Base-by-base conservation (phyloP, 2,888 invertebrate genomes). In the Cistogaster globosa region DNA sequence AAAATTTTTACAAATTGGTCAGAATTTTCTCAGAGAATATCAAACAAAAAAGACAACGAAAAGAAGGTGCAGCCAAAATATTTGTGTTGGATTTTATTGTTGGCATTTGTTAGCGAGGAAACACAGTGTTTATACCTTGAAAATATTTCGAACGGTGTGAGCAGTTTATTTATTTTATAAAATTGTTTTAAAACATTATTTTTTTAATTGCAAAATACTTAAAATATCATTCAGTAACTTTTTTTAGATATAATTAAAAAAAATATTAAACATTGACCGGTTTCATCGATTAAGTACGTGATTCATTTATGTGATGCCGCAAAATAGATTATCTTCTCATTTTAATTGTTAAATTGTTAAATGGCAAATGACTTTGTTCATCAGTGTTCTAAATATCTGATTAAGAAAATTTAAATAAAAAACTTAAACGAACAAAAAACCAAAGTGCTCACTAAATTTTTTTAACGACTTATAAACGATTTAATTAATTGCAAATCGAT, bases 401-500 rank as follows among this genome's bases (percentile, higher is more conserved):
- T 42, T 55, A 53, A 62, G 16, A 74, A 32, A 32, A 32, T 5
- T n/a, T 32, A 32, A 32, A 32, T 32, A 79, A 69, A 38, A 62
- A 53, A 32, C 6, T 51, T 32, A 32, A 32, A 32, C 32, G 7
- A 22, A 69, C 16, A 11, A 55, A 48, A 74, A 45, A 12, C 68
- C 63, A 65, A 32, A 83, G 57, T 58, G 18, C 48, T 69, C 12
- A 5, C 8, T 32, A 5, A 58, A n/a, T n/a, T 84, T 72, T 69
- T 79, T 76, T 62, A 71, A 82, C 78, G 77, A 74, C 51, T 77
- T 62, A 75, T 67, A 69, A 79, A 58, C 78, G 89, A 88, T 89
- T 90, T 90, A 90, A 91, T 92, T 92, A 92, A 91, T 92, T 90
- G 91, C 90, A 90, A 90, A 90, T 90, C 91, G 91, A 92, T 92